These are phyloP conservation scores for Xiphophorus couchianus DNA, from an alignment of 2,113 vertebrate species.

Conservation along the genomic window DNA sequence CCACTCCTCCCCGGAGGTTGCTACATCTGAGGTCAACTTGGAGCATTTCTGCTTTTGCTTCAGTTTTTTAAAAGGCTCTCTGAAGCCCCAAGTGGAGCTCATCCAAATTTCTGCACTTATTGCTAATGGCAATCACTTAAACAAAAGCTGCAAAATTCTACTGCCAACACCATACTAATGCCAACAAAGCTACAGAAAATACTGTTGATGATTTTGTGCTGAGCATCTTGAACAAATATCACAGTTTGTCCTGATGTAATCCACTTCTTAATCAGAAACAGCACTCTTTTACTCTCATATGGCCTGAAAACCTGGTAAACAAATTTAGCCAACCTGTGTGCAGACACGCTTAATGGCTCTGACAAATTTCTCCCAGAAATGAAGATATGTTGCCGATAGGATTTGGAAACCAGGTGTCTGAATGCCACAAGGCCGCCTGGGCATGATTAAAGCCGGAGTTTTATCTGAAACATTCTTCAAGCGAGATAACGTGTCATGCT, in stretches of 20 bases:
- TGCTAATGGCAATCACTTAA: neutral
- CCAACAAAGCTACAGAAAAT: neutral
- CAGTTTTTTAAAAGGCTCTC: neutral
- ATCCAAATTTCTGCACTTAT: neutral
- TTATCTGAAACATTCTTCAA: constrained; percentile 56
- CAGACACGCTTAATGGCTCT: constrained; percentile 36
- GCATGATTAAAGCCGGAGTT: constrained; percentile 50
- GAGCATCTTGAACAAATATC: neutral
- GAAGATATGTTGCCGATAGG: constrained; percentile 48
- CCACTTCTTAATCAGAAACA: constrained; percentile 10
- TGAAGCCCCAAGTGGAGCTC: neutral
- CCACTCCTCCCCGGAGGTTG: neutral
- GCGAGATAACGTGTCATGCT: constrained; percentile 47
- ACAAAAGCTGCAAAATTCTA: neutral
- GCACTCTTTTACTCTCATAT: constrained; percentile 14
- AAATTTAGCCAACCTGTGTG: constrained; percentile 30
- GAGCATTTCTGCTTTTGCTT: neutral
- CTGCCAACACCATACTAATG: neutral
- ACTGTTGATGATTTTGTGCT: neutral
- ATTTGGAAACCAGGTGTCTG: constrained; percentile 57
- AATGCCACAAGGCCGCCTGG: constrained; percentile 33
- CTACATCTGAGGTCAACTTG: neutral
- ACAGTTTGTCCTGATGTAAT: constrained; percentile 6
- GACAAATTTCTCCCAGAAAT: constrained; percentile 50
- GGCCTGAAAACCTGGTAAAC: constrained; percentile 28